phyloP scores from a whole-genome alignment of 64 coral and sea anemone genomes.

The Acropora yongei region DNA sequence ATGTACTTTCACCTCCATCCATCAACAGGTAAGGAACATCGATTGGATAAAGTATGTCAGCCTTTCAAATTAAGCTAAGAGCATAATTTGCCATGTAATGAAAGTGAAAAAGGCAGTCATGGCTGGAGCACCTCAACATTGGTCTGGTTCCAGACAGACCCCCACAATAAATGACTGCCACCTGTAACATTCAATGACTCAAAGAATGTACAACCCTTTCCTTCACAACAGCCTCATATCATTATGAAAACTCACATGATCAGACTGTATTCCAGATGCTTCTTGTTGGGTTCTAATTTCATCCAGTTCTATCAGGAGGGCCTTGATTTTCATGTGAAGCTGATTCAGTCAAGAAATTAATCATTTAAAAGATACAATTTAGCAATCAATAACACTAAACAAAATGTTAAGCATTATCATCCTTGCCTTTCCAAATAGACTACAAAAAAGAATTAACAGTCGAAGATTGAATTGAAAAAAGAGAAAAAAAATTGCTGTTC shows the following conservation, averaged over 20 bases:
- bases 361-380: background rate
- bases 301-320: conserved; percentile 84
- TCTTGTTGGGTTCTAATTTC: conserved; percentile 92
- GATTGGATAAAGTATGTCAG: too few species aligned
- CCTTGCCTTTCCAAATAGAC: too few species aligned
- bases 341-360: conserved; percentile 7
- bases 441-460: too few species aligned
- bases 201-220: too few species aligned
- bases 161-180: background rate
- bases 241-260: conserved; percentile 83
- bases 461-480: too few species aligned
- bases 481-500: too few species aligned
- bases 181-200: too few species aligned
- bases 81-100: background rate
- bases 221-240: background rate
- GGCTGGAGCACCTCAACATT: background rate
- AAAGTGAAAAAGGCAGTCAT: background rate
- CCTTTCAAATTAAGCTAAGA: background rate
- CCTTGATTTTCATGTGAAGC: conserved; percentile 96
- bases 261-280: conserved; percentile 91
- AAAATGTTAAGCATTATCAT: too few species aligned
- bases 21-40: too few species aligned
- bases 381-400: too few species aligned
- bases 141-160: background rate
- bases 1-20: too few species aligned